These are phyloP conservation scores for Microctenopoma steveboyesi DNA, from an alignment of 2,797 vertebrate genomes.

Conservation along the genomic window DNA sequence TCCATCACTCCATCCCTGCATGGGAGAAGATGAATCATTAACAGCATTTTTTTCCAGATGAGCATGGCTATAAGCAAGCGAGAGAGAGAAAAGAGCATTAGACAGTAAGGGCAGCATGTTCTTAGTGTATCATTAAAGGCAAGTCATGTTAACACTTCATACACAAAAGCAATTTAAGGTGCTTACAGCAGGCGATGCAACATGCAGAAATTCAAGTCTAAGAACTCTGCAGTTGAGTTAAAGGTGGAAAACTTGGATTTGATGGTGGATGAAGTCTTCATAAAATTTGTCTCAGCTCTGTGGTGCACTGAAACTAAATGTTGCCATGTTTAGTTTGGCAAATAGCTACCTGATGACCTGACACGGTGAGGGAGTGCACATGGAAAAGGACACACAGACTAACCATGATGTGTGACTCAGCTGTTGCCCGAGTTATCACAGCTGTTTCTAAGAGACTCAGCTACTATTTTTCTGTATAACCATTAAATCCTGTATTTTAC, in stretches of 20 bases:
- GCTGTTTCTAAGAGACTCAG: too few species aligned
- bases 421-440: too few species aligned
- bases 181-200: not conserved
- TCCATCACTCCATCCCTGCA: slow-evolving; percentile 30
- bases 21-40: slow-evolving; percentile 60
- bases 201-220: not conserved
- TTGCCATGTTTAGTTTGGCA: not conserved
- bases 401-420: too few species aligned
- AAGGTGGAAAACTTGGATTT: not conserved
- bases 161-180: slow-evolving; percentile 12
- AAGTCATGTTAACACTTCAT: not conserved
- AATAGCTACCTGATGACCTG: not conserved
- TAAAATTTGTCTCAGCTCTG: not conserved
- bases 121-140: not conserved
- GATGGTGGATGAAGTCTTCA: not conserved
- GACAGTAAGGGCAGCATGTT: slow-evolving; percentile 4
- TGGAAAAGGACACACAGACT: not conserved
- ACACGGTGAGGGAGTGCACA: not conserved
- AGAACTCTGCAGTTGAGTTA: not conserved
- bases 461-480: too few species aligned
- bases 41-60: slow-evolving; percentile 31
- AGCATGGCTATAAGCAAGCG: slow-evolving; percentile 24
- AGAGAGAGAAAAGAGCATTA: slow-evolving; percentile 4
- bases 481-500: too few species aligned
- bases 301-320: not conserved